phyloP scores from a whole-genome alignment of 2,888 invertebrate genomes.

The Cyaniris semiargus region DNA sequence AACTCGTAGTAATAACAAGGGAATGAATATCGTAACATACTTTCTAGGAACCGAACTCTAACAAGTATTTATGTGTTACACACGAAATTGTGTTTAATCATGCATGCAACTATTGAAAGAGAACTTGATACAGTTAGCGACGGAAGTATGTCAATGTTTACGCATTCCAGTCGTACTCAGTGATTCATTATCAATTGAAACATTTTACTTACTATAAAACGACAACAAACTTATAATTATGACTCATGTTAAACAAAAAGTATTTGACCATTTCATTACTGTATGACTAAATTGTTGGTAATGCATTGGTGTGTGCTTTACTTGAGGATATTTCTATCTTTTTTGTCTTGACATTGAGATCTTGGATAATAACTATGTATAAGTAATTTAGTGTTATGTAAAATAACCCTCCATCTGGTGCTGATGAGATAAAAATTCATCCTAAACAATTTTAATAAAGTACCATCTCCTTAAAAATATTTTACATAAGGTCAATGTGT shows the following conservation, averaged over 20 bases:
- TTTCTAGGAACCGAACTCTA: conserved; percentile 31
- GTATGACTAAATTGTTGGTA: neutral
- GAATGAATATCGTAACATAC: neutral
- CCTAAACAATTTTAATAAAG: too few relatives aligned
- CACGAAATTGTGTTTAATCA: conserved; percentile 39
- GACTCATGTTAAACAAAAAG: neutral
- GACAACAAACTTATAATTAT: conserved; percentile 1
- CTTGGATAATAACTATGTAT: neutral
- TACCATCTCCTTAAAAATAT: too few relatives aligned
- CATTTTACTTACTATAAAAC: conserved; percentile 11
- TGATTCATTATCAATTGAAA: conserved; percentile 43
- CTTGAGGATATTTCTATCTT: neutral
- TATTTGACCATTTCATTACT: neutral
- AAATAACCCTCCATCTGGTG: neutral
- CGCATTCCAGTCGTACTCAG: conserved; percentile 51
- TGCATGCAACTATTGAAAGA: conserved; percentile 50
- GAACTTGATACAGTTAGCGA: conserved; percentile 55
- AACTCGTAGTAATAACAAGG: neutral
- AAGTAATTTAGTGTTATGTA: neutral
- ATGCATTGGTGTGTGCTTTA: neutral
- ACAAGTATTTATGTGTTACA: conserved; percentile 34
- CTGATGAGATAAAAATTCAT: neutral
- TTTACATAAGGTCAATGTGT: too few relatives aligned
- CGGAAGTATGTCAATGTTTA: conserved; percentile 63
- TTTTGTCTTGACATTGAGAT: neutral